Base-by-base conservation (phyloP, 1,140 invertebrate genomes). In the Pogonognathellus flavescens region DNA sequence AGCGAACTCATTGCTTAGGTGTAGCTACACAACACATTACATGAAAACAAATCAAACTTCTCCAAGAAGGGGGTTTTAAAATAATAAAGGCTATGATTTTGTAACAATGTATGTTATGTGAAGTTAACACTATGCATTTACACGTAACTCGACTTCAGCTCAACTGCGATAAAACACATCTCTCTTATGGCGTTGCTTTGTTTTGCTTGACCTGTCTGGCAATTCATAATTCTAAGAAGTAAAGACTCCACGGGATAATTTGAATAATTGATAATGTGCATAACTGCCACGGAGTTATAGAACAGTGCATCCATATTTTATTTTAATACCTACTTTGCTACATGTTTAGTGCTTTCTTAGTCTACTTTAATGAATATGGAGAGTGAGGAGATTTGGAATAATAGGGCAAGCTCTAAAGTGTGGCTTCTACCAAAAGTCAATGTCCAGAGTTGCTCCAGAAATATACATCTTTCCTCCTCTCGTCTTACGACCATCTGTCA, bases 211-310 rank as follows among this genome's bases (percentile, higher is more conserved):
- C 11, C n/a, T 57, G 53, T 13, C 53, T 57, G 53, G n/a, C 2
- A 57, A 57, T 57, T 57, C 53, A 57, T 57, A 57, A 2, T 57
- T 57, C 53, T 57, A n/a, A 13, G 53, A 57, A 57, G 53, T 13
- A 57, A 13, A 13, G 53, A 57, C 18, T 18, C 9, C 25, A 49
- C 4, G 14, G 22, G 49, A 49, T 49, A 49, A 80, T 80, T 80
- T 80, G 49, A 80, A 80, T 80, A 80, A 80, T 80, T 80, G 76
- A 80, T 80, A 80, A 80, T 80, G 76, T 80, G 76, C 53, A 57
- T 80, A 80, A 80, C 76, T 80, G 31, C 76, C 18, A 80, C 6
- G 53, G 53, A 57, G 53, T 14, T 14, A 2, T 57, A 57, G 53
- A 14, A n/a, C 11, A 22, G 11, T 66, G 60, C 60, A 66, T 18